A percentile compares a stretch with the other conserved stretches of the same genome.
phyloP scores from a whole-genome alignment of 2,113 vertebrate species.

The Ciconia maguari region DNA sequence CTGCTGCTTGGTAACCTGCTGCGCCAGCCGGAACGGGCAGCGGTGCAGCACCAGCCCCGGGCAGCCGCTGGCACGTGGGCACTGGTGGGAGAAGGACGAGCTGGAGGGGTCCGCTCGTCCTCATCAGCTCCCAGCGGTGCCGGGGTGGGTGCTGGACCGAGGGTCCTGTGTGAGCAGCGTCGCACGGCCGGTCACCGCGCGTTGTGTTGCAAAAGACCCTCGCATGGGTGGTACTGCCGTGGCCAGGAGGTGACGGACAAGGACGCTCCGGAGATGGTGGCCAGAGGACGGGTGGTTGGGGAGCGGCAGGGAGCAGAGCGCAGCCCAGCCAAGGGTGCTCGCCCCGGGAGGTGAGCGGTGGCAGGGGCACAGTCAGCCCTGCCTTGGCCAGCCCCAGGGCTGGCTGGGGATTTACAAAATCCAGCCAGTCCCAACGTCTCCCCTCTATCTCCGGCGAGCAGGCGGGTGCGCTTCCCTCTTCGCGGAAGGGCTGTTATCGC shows the following conservation, averaged over 20 bases:
- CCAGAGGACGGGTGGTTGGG: background rate
- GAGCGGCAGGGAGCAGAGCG: background rate
- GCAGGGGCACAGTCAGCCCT: background rate
- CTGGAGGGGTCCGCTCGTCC: background rate
- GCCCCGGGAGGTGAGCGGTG: accelerated
- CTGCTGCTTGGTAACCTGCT: background rate
- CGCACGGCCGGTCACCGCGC: accelerated
- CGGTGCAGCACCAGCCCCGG: background rate
- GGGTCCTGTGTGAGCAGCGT: background rate
- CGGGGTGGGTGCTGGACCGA: accelerated
- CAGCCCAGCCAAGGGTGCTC: background rate
- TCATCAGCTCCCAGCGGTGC: background rate
- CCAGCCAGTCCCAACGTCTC: background rate
- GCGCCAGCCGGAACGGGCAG: background rate
- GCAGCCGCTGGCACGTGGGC: background rate
- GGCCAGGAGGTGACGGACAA: background rate
- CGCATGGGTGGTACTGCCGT: accelerated
- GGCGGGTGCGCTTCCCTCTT: background rate
- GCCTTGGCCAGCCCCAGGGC: accelerated
- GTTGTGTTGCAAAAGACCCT: background rate
- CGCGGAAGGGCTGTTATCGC: background rate
- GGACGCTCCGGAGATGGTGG: accelerated
- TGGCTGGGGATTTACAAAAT: slow-evolving; percentile 14
- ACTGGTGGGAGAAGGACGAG: background rate
- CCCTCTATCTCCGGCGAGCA: background rate